Conservation (phyloP, 2,888 invertebrate species). For the Cybosia mesomella region DNA sequence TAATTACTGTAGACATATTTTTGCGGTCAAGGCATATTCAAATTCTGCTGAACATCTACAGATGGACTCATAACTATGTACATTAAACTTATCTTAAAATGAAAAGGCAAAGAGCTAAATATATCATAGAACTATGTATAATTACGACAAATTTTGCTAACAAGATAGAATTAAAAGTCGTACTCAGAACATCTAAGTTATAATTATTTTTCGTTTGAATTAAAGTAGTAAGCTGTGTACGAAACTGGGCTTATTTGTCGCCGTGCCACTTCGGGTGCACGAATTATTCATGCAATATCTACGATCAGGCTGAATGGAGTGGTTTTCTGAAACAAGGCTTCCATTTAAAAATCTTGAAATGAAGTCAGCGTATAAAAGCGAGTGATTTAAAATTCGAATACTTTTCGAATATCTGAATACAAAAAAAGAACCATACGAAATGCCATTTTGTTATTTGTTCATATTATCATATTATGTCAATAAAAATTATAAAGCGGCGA, state of each 20-base stretch:
- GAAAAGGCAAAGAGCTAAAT: neutral
- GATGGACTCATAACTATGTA: too few relatives aligned
- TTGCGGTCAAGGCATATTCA: neutral
- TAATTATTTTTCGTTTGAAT: slow-evolving; percentile 29
- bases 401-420: neutral
- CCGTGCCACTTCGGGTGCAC: slow-evolving; percentile 32
- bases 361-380: slow-evolving; percentile 15
- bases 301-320: slow-evolving; percentile 34
- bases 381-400: neutral
- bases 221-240: slow-evolving; percentile 15
- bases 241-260: slow-evolving; percentile 42
- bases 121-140: neutral
- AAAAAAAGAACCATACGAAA: neutral
- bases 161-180: neutral
- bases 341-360: slow-evolving; percentile 35
- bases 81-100: neutral
- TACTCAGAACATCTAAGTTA: neutral
- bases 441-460: neutral
- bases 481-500: too few relatives aligned
- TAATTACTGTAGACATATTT: neutral
- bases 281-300: slow-evolving; percentile 51
- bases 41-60: too few relatives aligned
- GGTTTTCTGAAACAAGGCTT: slow-evolving; percentile 37
- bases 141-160: neutral
- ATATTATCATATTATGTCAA: too few relatives aligned